phyloP scores from a whole-genome alignment of 1,140 invertebrate species.

The Medauroidea extradentata region DNA sequence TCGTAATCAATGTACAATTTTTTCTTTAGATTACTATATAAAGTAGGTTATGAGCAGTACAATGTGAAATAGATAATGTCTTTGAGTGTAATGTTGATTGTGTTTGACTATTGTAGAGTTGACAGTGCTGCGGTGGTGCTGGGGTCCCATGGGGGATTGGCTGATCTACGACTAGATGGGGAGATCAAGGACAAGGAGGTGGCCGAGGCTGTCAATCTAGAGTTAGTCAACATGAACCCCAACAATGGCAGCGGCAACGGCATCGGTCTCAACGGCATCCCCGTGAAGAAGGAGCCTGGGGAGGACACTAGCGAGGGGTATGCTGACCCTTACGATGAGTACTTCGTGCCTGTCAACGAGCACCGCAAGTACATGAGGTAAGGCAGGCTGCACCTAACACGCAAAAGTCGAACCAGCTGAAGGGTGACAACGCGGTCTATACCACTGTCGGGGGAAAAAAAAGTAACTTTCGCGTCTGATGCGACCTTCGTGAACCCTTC shows the following conservation, averaged over 20 bases:
- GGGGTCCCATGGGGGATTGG: not conserved
- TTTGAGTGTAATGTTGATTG: not conserved
- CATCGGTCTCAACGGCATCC: conserved; percentile 38
- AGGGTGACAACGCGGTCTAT: no score
- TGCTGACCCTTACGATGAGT: conserved; percentile 70
- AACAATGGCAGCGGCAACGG: conserved; percentile 43
- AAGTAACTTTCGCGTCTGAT: no score
- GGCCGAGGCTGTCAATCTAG: conserved; percentile 71
- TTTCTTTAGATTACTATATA: no score
- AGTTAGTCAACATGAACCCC: conserved; percentile 71
- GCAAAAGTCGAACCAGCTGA: no score
- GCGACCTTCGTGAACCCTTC: no score
- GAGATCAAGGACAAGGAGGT: conserved; percentile 43
- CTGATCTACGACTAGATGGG: conserved; percentile 1
- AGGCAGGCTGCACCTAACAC: conserved; percentile 27
- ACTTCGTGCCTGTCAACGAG: conserved; percentile 79
- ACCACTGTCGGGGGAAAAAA: no score
- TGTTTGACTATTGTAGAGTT: not conserved
- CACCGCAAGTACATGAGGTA: conserved; percentile 80
- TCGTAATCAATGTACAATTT: no score
- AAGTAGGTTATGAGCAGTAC: no score
- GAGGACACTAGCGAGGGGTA: conserved; percentile 58
- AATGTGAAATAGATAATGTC: not conserved
- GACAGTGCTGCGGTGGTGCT: not conserved
- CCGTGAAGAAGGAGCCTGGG: conserved; percentile 53